phyloP scores from a whole-genome alignment of 2,888 invertebrate genomes.

The Pachymerium ferrugineum region DNA sequence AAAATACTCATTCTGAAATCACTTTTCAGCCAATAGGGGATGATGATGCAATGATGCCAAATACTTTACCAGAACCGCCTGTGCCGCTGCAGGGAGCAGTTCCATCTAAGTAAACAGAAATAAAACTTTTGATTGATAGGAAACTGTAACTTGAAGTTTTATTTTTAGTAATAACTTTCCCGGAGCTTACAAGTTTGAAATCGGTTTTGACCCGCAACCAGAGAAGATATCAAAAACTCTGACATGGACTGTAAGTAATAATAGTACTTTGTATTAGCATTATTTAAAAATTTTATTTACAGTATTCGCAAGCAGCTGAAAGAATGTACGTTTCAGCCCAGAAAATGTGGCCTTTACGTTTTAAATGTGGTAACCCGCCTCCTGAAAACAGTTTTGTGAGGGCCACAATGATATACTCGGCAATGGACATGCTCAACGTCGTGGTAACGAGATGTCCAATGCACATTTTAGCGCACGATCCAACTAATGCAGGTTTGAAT shows the following conservation, averaged over 20 bases:
- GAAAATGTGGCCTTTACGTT: too few relatives aligned
- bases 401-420: too few relatives aligned
- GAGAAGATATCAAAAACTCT: not conserved
- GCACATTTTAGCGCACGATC: too few relatives aligned
- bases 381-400: too few relatives aligned
- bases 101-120: not conserved
- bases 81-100: not conserved
- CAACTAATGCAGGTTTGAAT: too few relatives aligned
- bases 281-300: not conserved
- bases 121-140: not conserved
- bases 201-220: not conserved
- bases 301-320: not conserved
- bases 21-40: not conserved
- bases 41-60: not conserved
- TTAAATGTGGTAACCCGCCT: too few relatives aligned
- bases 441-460: too few relatives aligned
- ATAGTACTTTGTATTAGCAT: not conserved
- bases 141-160: not conserved
- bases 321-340: not conserved
- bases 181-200: not conserved
- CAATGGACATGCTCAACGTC: too few relatives aligned
- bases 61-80: not conserved
- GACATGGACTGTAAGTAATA: conserved; percentile 8
- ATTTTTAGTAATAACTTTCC: not conserved
- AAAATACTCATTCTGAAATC: too few relatives aligned